These are phyloP conservation scores for Plectropomus leopardus DNA, from an alignment of 2,113 vertebrate genomes.

Conservation along the genomic window DNA sequence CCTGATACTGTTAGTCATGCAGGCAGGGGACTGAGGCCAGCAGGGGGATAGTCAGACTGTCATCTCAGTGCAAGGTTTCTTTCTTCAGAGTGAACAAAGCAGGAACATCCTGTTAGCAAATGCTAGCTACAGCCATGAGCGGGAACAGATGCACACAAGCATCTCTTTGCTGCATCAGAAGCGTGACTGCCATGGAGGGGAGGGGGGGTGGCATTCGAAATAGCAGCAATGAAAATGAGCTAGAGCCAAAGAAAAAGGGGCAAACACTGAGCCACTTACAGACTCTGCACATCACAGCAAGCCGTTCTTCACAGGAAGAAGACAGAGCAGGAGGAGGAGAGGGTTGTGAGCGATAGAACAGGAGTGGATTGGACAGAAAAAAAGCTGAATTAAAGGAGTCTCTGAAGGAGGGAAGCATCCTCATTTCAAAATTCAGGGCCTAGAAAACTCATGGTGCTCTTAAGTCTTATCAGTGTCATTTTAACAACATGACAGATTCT, in stretches of 20 bases:
- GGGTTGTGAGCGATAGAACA: conserved; percentile 57
- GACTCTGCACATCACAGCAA: conserved; percentile 87
- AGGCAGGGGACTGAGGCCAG: conserved; percentile 45
- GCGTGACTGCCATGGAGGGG: conserved; percentile 21
- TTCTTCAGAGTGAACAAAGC: conserved; percentile 29
- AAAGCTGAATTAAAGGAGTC: conserved; percentile 64
- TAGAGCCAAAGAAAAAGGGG: conserved; percentile 58
- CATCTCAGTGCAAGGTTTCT: not conserved
- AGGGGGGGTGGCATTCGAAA: not conserved
- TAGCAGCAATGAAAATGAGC: conserved; percentile 54
- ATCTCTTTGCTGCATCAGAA: conserved; percentile 47
- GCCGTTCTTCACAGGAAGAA: conserved; percentile 84
- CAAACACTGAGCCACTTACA: conserved; percentile 86
- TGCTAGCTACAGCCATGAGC: conserved; percentile 23
- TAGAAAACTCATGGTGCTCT: conserved; percentile 33
- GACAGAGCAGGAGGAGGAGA: conserved; percentile 70
- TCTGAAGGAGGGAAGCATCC: conserved; percentile 34
- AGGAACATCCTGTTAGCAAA: conserved; percentile 31
- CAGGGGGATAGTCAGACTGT: not conserved
- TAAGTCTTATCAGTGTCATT: not conserved
- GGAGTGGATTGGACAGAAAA: conserved; percentile 69
- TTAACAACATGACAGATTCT: conserved; percentile 25
- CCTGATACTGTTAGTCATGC: conserved; percentile 67
- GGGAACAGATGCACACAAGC: conserved; percentile 37
- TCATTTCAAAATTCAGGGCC: conserved; percentile 32